Percentiles rank a stretch among this genome's conserved stretches.
These are phyloP conservation scores for Lepidocolaptes lacrymiger DNA, from an alignment of 2,797 vertebrate species.

Conservation along the genomic window DNA sequence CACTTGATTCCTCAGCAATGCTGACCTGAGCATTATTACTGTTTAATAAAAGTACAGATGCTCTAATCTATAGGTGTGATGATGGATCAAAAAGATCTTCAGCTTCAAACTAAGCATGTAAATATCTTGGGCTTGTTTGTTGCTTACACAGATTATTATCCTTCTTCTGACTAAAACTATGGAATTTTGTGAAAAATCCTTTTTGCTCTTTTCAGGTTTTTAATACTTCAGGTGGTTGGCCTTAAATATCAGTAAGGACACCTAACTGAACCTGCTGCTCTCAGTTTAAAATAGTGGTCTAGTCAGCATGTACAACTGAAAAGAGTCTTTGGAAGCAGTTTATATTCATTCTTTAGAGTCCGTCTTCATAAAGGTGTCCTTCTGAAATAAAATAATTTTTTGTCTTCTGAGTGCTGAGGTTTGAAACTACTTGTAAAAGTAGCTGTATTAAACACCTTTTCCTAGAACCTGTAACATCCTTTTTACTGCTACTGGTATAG, in stretches of 20 bases:
- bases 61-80: rapidly evolving
- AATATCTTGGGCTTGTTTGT: neutral
- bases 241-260: neutral
- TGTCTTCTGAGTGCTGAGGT: neutral
- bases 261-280: neutral
- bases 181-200: neutral
- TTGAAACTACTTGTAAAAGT: neutral
- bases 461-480: neutral
- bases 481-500: neutral
- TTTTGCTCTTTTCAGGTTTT: neutral
- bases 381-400: neutral
- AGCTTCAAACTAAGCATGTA: neutral
- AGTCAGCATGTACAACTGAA: neutral
- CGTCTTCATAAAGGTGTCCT: neutral
- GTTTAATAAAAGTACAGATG: neutral
- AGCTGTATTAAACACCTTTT: neutral
- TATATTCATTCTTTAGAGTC: neutral
- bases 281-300: neutral
- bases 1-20: neutral
- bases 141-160: neutral
- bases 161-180: neutral
- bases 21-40: neutral
- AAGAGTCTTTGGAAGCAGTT: neutral
- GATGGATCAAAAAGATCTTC: neutral
- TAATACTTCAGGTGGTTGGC: neutral